phyloP scores from a whole-genome alignment of 2,113 vertebrate species.

The Protobothrops mucrosquamatus region DNA sequence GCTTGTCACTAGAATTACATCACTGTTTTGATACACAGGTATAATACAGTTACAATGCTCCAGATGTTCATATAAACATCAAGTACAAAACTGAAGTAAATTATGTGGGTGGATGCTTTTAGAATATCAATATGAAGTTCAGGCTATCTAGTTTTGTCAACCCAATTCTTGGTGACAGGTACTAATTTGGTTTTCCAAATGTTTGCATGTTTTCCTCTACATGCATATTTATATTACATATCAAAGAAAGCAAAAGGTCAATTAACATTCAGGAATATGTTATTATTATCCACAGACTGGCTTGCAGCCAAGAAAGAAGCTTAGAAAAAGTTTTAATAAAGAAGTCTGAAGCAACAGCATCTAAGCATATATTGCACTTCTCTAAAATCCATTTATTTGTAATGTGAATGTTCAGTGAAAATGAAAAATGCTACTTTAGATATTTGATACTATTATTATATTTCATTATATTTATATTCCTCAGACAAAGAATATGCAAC shows the following conservation, averaged over 20 bases:
- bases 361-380: background rate
- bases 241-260: constrained; percentile 16
- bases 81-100: background rate
- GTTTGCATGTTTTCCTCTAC: background rate
- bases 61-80: background rate
- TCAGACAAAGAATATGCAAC: constrained; percentile 32
- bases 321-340: background rate
- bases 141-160: background rate
- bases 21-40: background rate
- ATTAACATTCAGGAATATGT: background rate
- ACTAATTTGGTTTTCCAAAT: background rate
- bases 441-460: background rate
- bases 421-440: background rate
- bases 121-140: too few species aligned
- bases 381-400: background rate
- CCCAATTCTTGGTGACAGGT: background rate
- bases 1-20: background rate
- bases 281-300: background rate
- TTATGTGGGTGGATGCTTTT: background rate
- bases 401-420: background rate
- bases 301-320: background rate
- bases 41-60: background rate
- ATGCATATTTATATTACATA: background rate
- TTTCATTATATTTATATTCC: constrained; percentile 3
- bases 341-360: background rate